Conservation (phyloP, 2,113 vertebrate species). For the Trogon melanurus region DNA sequence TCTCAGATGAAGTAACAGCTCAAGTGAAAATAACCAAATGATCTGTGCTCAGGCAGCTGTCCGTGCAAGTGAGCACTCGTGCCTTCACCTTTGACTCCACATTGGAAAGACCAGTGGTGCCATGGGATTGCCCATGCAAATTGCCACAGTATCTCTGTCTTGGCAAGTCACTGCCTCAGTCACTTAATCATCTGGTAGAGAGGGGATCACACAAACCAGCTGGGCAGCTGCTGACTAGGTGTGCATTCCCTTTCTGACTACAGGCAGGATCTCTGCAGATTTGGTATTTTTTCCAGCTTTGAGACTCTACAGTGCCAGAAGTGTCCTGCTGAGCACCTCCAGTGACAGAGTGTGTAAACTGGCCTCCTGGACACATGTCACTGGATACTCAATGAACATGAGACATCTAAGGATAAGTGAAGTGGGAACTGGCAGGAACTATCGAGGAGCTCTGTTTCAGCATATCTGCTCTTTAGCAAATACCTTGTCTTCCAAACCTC, state of each 20-base stretch:
- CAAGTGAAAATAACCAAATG: not conserved
- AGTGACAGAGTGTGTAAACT: not conserved
- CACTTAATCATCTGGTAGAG: not conserved
- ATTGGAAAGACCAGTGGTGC: not conserved
- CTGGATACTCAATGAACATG: not conserved
- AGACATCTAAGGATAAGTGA: not conserved
- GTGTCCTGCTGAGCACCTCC: not conserved
- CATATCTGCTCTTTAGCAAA: not conserved
- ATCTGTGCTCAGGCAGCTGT: not conserved
- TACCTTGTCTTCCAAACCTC: not conserved
- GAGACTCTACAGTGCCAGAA: not conserved
- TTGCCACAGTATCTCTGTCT: not conserved
- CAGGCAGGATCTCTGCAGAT: not conserved
- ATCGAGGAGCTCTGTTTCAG: not conserved
- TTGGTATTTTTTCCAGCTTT: not conserved
- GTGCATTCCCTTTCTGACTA: not conserved
- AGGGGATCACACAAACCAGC: not conserved
- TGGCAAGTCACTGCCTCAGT: not conserved
- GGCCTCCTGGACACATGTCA: not conserved
- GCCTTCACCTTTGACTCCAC: not conserved
- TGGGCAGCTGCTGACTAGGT: not conserved
- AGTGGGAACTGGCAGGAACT: not conserved
- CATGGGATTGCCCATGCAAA: not conserved
- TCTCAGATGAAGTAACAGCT: not conserved
- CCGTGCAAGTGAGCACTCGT: not conserved